These are phyloP conservation scores for Ypsolopha sequella DNA, from an alignment of 2,888 invertebrate genomes.

Conservation along the genomic window DNA sequence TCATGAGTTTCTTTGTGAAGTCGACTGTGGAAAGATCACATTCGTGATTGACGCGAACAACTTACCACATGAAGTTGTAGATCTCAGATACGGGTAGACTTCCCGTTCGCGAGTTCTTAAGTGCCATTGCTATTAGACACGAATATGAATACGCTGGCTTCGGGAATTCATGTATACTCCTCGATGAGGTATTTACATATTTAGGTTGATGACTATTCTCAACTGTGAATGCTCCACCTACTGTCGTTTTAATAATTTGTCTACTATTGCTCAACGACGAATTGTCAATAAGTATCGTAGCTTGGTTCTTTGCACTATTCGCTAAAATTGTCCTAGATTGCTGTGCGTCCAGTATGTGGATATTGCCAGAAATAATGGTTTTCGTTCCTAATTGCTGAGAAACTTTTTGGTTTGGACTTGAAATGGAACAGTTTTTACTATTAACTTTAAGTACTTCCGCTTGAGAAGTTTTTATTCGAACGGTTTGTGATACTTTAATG, in stretches of 20 bases:
- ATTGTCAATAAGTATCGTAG: constrained; percentile 63
- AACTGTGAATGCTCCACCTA: constrained; percentile 45
- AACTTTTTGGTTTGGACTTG: constrained; percentile 58
- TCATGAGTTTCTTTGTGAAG: background rate
- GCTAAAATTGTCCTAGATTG: constrained; percentile 64
- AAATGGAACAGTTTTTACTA: constrained; percentile 57
- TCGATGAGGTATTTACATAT: constrained; percentile 43
- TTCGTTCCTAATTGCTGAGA: constrained; percentile 56
- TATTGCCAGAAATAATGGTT: constrained; percentile 66
- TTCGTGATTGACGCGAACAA: constrained; percentile 19
- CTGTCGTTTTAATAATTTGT: constrained; percentile 62
- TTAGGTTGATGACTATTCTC: constrained; percentile 50
- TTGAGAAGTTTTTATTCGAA: constrained; percentile 52
- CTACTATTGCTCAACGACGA: constrained; percentile 56
- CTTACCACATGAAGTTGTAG: constrained; percentile 98
- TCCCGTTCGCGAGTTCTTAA: constrained; percentile 95
- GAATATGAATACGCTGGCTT: constrained; percentile 99
- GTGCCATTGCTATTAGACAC: constrained; percentile 96
- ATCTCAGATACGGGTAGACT: constrained; percentile 98
- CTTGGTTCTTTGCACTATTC: constrained; percentile 57
- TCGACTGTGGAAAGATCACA: background rate
- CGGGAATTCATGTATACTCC: constrained; percentile 78
- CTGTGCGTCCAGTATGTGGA: constrained; percentile 63
- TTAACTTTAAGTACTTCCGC: constrained; percentile 57
- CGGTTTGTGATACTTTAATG: constrained; percentile 4